A percentile compares a stretch with the other conserved stretches of the same genome.
Evolutionary conservation across 1,140 invertebrate genomes (phyloP).

Genomic region (Mamestra configurata): DNA sequence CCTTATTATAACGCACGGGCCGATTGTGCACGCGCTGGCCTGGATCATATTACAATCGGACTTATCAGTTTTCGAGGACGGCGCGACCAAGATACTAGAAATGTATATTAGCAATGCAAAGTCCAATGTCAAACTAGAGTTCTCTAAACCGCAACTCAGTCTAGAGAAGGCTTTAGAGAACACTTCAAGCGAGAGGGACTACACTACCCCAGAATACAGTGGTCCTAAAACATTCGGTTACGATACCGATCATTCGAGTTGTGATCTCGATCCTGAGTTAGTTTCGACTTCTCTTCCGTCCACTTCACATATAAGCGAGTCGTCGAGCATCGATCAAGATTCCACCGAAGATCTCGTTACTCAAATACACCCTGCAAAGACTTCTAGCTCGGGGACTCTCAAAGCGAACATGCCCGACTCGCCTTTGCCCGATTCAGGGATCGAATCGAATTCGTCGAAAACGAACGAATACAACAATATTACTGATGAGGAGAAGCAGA

Average conservation of each 20-base stretch:
- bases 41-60: constrained; percentile 96
- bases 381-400: constrained; percentile 51
- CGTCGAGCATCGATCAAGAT: constrained; percentile 84
- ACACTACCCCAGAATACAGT: constrained; percentile 80
- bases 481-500: constrained; percentile 97
- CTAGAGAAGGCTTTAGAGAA: constrained; percentile 90
- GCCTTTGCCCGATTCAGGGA: constrained; percentile 84
- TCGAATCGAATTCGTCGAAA: constrained; percentile 82
- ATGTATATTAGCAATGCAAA: constrained; percentile 89
- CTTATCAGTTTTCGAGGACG: constrained; percentile 91
- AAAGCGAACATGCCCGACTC: constrained; percentile 85
- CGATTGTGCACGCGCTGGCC: constrained; percentile 95
- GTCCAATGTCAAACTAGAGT: constrained; percentile 85
- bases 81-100: constrained; percentile 92
- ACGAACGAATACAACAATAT: constrained; percentile 90
- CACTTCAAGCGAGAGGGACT: constrained; percentile 79
- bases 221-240: constrained; percentile 76
- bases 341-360: constrained; percentile 88
- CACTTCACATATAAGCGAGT: constrained; percentile 85
- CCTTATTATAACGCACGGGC: constrained; percentile 96
- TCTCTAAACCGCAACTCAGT: constrained; percentile 89
- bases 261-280: constrained; percentile 85
- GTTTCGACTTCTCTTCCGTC: constrained; percentile 86
- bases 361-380: constrained; percentile 73
- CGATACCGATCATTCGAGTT: constrained; percentile 86